A percentile compares a stretch with the other conserved stretches of the same genome.
These are phyloP conservation scores for Choristoneura fumiferana DNA, from an alignment of 1,140 invertebrate species.

Conservation along the genomic window DNA sequence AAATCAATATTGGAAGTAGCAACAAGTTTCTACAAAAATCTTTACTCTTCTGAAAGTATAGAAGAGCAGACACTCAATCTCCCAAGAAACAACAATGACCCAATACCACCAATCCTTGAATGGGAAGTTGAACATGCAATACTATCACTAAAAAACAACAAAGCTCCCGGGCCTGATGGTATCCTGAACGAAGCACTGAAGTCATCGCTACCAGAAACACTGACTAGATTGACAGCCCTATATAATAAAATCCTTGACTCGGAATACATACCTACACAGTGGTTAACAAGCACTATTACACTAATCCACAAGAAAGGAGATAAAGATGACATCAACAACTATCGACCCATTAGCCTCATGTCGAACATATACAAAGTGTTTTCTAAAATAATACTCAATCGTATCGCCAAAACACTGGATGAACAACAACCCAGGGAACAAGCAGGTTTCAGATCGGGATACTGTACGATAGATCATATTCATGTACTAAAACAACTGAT, in stretches of 20 bases:
- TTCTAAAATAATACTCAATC: no score
- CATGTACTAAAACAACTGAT: not conserved
- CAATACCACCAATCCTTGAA: not conserved
- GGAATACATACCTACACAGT: not conserved
- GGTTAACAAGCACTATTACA: not conserved
- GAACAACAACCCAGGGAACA: no score
- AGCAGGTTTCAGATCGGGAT: not conserved
- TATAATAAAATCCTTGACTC: not conserved
- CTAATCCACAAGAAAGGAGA: not conserved
- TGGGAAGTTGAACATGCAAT: not conserved
- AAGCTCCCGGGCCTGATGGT: not conserved
- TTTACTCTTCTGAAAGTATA: not conserved
- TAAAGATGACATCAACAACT: not conserved
- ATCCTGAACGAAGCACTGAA: not conserved
- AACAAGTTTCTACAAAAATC: not conserved
- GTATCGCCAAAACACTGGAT: not conserved
- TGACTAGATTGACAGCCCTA: not conserved
- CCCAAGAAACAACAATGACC: not conserved
- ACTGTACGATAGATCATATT: not conserved
- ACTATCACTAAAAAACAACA: not conserved
- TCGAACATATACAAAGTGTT: no score
- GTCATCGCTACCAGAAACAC: not conserved
- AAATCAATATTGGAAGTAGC: not conserved
- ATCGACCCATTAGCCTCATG: not conserved
- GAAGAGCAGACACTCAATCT: not conserved